A percentile compares a stretch with the other conserved stretches of the same genome.
Evolutionary conservation across 2,113 vertebrate species (phyloP).

Genomic region (Pelodiscus sinensis): DNA sequence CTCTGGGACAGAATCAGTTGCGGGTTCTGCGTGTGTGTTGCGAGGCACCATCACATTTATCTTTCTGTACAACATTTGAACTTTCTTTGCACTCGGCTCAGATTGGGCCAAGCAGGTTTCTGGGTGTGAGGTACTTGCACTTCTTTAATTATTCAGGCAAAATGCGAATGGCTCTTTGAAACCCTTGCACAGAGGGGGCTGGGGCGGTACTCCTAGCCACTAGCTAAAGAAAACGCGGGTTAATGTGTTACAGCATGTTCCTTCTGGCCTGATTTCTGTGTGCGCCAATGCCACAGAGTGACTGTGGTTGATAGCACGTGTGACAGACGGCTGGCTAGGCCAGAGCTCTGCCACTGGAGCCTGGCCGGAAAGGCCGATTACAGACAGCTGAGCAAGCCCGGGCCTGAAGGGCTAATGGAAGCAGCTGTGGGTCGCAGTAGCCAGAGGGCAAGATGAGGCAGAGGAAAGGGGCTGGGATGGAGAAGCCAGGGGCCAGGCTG

Average conservation of each 20-base stretch:
- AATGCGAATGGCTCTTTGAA: neutral
- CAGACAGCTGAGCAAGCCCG: no score
- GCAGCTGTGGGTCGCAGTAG: no score
- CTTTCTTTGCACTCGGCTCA: neutral
- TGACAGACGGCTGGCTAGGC: no score
- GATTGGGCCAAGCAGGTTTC: neutral
- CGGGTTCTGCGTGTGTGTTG: neutral
- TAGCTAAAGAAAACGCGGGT: neutral
- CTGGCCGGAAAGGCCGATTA: no score
- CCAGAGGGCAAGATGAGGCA: no score
- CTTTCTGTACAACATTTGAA: neutral
- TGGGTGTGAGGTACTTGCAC: neutral
- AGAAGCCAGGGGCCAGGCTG: no score
- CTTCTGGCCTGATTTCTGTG: neutral
- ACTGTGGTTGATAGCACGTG: neutral
- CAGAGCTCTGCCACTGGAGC: no score
- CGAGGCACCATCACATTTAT: neutral
- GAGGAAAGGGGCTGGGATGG: no score
- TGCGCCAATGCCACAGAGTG: neutral
- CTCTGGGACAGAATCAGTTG: accelerated
- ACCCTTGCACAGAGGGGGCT: neutral
- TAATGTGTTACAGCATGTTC: accelerated
- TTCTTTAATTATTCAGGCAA: neutral
- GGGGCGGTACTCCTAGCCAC: neutral
- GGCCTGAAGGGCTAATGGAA: no score